Base-by-base conservation (phyloP, 2,888 invertebrate genomes). In the Diadegma fenestrale region DNA sequence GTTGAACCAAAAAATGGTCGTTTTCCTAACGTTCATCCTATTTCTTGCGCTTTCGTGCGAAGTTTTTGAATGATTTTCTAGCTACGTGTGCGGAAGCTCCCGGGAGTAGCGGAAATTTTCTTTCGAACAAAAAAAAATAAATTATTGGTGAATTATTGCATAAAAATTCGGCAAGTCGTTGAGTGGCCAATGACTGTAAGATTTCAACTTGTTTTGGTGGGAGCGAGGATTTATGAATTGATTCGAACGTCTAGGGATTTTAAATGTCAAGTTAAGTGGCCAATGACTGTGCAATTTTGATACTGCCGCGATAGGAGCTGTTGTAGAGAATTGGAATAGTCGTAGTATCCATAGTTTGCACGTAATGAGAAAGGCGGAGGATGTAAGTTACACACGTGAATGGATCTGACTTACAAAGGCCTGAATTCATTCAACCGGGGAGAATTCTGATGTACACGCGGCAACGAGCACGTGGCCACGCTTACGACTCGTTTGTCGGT, bases 381-480 rank as follows among this genome's bases (percentile, higher is more conserved):
- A 82, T 82, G 85, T 85, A 82, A 85, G 85, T 85, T 85, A 82
- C 85, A 85, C 85, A 82, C 85, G 85, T 80, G 85, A 85, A 85
- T 82, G 82, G 66, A 85, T 82, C 37, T 61, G 82, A 80, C 80
- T 82, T 82, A 85, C 82, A 82, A 85, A 85, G 85, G 85, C 85
- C 85, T 85, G 75, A 82, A 80, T 82, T 76, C 82, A 73, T 66
- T 85, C 66, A 72, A 82, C 69, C 82, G 72, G 72, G 76, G 64
- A 85, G 33, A 80, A 54, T 66, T 64, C 75, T 80, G 79, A 75
- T 85, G 85, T 82, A 82, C 82, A 85, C 85, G 85, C 81, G 85
- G 85, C 82, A 41, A 82, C 76, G 85, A 75, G 85, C 85, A 80
- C 85, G 85, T 85, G 85, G 82, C 85, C 71, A 78, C 82, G 85